Base-by-base conservation (phyloP, 2,797 vertebrate genomes). In the Schizopygopsis malacanthus region DNA sequence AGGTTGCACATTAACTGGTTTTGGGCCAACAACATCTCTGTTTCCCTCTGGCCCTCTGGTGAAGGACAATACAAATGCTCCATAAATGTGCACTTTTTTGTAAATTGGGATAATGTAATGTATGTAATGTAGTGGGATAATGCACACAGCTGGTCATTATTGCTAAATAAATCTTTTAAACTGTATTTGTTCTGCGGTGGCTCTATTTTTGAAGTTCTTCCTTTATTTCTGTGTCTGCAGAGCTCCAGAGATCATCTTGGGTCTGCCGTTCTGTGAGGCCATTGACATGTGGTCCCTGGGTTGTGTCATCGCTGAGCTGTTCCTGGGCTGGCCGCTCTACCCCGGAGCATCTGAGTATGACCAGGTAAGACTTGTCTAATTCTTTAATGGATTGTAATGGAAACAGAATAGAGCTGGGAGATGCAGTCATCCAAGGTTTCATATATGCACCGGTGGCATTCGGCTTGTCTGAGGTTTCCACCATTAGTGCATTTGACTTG, bases 261-360 rank as follows among this genome's bases (percentile, higher is more conserved):
- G 98, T 89, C 94, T 99, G 93, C 98, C 97, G 0, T 99, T 99
- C 92, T 98, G 97, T 52, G 98, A 99, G 94, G 98, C 98, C 73
- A 99, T 99, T 63, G 98, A 99, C 93, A 99, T 99, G 98, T 99
- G 98, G 98, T 99, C 98, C 0, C 92, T 99, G 90, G 98, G 98
- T 90, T 99, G 98, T 87, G 98, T 99, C 91, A 99, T 99, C 70
- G 98, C 98, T 1, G 98, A 99, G 93, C 96, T 99, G 90, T 99
- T 99, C 92, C 95, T 99, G 91, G 98, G 98, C 86, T 99, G 98
- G 98, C 98, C 98, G 0, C 94, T 99, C 85, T 99, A 99, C 91
- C 98, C 98, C 0, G 98, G 98, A 87, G 98, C 98, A 71, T 99
- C 98, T 0, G 98, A 99, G 91, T 99, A 97, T 0, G 98, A 99